Percentiles rank a stretch among this genome's conserved stretches.
phyloP scores from a whole-genome alignment of 2,113 vertebrate genomes.

The Lepidothrix coronata region DNA sequence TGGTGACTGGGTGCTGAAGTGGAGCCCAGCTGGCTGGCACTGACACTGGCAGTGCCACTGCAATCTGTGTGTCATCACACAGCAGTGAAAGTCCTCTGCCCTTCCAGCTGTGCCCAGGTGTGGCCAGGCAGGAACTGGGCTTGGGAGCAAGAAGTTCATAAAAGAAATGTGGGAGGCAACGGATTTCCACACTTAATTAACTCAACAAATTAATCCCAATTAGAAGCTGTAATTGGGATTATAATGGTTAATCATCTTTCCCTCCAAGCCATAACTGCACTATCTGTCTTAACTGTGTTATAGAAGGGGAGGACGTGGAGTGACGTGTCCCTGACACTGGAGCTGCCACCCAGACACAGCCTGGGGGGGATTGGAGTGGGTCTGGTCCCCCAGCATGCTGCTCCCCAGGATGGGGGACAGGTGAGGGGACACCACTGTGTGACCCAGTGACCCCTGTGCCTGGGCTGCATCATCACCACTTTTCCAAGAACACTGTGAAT shows the following conservation, averaged over 20 bases:
- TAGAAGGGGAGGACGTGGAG: fast-evolving
- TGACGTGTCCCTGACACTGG: background rate
- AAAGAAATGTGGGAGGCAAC: background rate
- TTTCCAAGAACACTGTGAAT: fast-evolving
- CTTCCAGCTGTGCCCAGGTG: background rate
- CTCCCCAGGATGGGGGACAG: background rate
- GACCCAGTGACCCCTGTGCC: background rate
- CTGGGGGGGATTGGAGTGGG: fast-evolving
- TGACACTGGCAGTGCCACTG: background rate
- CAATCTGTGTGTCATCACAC: background rate
- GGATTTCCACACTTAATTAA: background rate
- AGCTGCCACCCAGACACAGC: fast-evolving
- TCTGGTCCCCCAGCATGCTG: background rate
- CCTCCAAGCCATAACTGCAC: background rate
- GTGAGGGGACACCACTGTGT: background rate
- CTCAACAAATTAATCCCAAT: slow-evolving; percentile 35
- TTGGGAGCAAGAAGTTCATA: background rate
- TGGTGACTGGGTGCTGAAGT: background rate
- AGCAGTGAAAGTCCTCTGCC: background rate
- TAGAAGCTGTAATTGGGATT: slow-evolving; percentile 40
- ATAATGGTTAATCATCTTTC: slow-evolving; percentile 6
- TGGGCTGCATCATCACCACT: fast-evolving
- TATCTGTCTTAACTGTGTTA: background rate
- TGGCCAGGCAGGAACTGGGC: background rate
- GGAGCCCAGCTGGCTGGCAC: background rate